Evolutionary conservation across 2,888 invertebrate genomes (phyloP).

Genomic region (Drosophila leonis): DNA sequence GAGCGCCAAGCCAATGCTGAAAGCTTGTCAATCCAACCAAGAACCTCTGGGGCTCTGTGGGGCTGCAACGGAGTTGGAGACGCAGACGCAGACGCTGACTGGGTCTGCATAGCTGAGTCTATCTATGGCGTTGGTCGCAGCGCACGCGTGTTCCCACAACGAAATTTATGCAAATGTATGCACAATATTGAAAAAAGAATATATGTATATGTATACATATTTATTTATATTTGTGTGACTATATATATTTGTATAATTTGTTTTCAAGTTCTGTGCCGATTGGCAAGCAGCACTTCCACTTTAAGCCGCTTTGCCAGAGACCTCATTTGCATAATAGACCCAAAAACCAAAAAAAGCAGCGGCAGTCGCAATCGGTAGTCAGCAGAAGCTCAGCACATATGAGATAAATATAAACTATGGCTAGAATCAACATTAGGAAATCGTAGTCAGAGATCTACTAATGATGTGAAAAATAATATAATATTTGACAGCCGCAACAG

Average conservation of each 20-base stretch:
- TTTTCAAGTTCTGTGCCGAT: conserved; percentile 58
- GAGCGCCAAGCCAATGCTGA: conserved; percentile 70
- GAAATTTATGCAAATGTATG: conserved; percentile 74
- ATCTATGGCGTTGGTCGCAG: conserved; percentile 11
- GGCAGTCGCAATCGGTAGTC: conserved; percentile 37
- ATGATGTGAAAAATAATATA: conserved; percentile 63
- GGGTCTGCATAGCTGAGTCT: conserved; percentile 19
- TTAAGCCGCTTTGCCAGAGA: conserved; percentile 48
- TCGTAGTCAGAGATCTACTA: conserved; percentile 56
- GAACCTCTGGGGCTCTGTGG: conserved; percentile 1
- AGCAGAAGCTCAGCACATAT: conserved; percentile 21
- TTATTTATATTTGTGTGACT: conserved; percentile 4
- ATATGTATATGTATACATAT: neutral
- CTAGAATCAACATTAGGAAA: conserved; percentile 44
- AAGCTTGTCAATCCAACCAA: conserved; percentile 65
- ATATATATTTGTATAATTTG: conserved; percentile 59
- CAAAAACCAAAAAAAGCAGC: conserved; percentile 5
- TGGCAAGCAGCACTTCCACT: conserved; percentile 31
- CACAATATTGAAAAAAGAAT: conserved; percentile 37
- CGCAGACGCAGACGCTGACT: neutral
- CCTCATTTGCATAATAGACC: conserved; percentile 67
- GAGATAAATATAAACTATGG: conserved; percentile 33
- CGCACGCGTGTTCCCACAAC: conserved; percentile 60
- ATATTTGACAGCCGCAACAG: conserved; percentile 60
- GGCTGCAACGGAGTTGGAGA: conserved; percentile 3